Evolutionary conservation across 2,888 invertebrate species (phyloP).

Genomic region (Mythimna ferrago): DNA sequence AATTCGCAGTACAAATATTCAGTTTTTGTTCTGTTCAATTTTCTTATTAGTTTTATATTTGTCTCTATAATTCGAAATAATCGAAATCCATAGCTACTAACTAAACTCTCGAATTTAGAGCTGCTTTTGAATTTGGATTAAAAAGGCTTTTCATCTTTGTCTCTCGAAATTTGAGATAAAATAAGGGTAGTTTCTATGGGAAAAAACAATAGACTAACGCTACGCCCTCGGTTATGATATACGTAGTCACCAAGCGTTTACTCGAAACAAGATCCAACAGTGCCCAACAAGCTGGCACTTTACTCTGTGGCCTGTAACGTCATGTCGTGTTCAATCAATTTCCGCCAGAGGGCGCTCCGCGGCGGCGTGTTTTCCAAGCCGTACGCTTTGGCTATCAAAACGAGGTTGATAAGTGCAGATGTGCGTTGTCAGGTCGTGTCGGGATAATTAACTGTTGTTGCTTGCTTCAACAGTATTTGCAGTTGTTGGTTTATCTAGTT

Average conservation of each 20-base stretch:
- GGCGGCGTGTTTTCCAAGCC: slow-evolving; percentile 56
- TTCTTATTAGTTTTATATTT: no score
- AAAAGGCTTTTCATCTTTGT: no score
- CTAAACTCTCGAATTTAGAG: no score
- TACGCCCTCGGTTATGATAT: no score
- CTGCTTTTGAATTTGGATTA: no score
- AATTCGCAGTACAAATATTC: no score
- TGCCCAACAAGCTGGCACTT: neutral
- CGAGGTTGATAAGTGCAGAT: slow-evolving; percentile 38
- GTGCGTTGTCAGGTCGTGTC: slow-evolving; percentile 23
- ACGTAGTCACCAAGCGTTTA: neutral
- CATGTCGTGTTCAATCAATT: slow-evolving; percentile 68
- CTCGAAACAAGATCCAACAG: neutral
- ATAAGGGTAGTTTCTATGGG: no score
- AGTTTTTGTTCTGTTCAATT: no score
- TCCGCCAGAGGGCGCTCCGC: slow-evolving; percentile 44
- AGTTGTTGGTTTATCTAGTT: slow-evolving; percentile 7
- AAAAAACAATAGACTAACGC: no score
- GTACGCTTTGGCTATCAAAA: slow-evolving; percentile 58
- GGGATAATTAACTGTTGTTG: slow-evolving; percentile 41
- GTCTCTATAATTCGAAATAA: no score
- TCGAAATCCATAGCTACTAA: no score
- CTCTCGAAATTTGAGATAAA: no score
- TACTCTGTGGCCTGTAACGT: slow-evolving; percentile 22
- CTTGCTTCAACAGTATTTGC: neutral